Percentiles rank a stretch among this genome's conserved stretches.
Conservation (phyloP, 2,888 invertebrate species). For the Encarsia formosa region DNA sequence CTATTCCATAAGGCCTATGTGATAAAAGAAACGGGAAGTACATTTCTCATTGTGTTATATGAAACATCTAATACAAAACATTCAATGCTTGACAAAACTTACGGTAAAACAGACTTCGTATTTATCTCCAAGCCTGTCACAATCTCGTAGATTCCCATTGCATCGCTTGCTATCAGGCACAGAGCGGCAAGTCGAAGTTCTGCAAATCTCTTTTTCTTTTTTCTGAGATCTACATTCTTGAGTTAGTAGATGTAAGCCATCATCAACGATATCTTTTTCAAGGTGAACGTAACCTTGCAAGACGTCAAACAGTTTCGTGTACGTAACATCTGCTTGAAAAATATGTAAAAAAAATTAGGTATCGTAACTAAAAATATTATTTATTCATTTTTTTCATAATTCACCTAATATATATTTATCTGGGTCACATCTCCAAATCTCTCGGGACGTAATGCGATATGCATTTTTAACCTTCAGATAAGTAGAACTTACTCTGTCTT, state of each 20-base stretch:
- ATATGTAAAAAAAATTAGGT: background rate
- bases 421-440: conserved; percentile 7
- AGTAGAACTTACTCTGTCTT: background rate
- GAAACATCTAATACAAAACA: too few relatives aligned
- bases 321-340: conserved; percentile 2
- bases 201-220: conserved; percentile 6
- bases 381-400: too few relatives aligned
- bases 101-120: conserved; percentile 81
- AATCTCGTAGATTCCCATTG: conserved; percentile 7
- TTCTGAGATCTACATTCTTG: background rate
- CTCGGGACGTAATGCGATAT: background rate
- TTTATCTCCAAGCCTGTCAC: conserved; percentile 41
- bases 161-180: conserved; percentile 3
- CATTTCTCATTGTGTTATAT: background rate
- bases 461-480: background rate
- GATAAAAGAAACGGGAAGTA: background rate
- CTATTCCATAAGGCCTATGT: background rate
- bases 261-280: conserved; percentile 1
- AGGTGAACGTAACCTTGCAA: conserved; percentile 8
- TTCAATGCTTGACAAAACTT: too few relatives aligned
- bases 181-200: background rate
- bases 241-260: background rate
- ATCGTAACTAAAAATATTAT: background rate
- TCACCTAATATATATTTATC: conserved; percentile 2
- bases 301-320: conserved; percentile 4